Base-by-base conservation (phyloP, 2,888 invertebrate species). In the Melanostoma mellinum region DNA sequence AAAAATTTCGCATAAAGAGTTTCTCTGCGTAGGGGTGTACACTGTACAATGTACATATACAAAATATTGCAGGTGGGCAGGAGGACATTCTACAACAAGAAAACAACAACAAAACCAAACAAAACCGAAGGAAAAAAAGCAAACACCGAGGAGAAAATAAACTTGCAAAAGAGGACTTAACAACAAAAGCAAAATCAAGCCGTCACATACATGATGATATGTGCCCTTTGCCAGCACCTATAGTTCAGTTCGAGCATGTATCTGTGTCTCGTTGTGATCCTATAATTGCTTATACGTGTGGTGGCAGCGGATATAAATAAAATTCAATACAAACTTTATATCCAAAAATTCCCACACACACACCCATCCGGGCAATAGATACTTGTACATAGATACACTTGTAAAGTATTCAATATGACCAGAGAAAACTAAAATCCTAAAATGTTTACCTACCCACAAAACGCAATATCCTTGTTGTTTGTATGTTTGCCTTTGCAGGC, bases 271-370 rank as follows among this genome's bases (percentile, higher is more conserved):
- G 74, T 35, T 84, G 63, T 74, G 84, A 84, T 84, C 84, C 69
- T 69, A 74, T 78, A 77, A 68, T 84, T 71, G 67, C 58, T 75
- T 84, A 74, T 73, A 58, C 61, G 46, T 75, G 67, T 75, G 71
- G 55, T 68, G 56, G 65, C 50, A 71, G 71, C 74, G 75, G 69
- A 82, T 78, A 82, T 82, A 82, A 82, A 82, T 82, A 84, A 84
- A 84, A 84, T 84, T 79, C 79, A 84, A 84, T 79, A 65, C 82
- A 77, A 82, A 82, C 68, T 60, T 81, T 73, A 69, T 73, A 56
- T 73, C 78, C 78, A 42, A 82, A 82, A 78, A 61, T 68, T 82
- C 38, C 55, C 72, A 68, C 78, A 73, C 73, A 82, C 67, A 53
- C 3, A 38, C 32, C n/a, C 68, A 68, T 6, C 61, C 6, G 44